A percentile compares a stretch with the other conserved stretches of the same genome.
These are phyloP conservation scores for Brachylomia viminalis DNA, from an alignment of 2,888 invertebrate genomes.

Conservation along the genomic window DNA sequence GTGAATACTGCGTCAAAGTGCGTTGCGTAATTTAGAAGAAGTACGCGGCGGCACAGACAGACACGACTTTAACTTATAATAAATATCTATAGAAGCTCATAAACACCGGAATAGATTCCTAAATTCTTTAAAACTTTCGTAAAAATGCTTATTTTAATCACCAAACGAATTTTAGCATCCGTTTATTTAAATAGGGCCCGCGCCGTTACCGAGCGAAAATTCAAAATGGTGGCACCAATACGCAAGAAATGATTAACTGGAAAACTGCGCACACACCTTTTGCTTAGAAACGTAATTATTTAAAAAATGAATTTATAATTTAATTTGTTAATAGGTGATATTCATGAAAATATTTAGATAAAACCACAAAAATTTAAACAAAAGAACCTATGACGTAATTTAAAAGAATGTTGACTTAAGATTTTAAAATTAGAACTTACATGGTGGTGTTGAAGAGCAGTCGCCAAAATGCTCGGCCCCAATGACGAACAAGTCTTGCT, in stretches of 20 bases:
- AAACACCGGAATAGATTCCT: background rate
- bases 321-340: background rate
- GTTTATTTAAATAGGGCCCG: slow-evolving; percentile 13
- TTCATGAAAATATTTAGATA: background rate
- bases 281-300: slow-evolving; percentile 1
- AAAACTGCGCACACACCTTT: slow-evolving; percentile 48
- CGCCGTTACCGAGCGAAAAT: slow-evolving; percentile 5
- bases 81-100: background rate
- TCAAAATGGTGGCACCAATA: slow-evolving; percentile 47
- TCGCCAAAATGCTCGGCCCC: slow-evolving; percentile 45
- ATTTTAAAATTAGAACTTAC: slow-evolving; percentile 56
- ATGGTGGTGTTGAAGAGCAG: slow-evolving; percentile 56
- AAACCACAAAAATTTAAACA: background rate
- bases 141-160: slow-evolving; percentile 1
- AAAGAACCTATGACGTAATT: slow-evolving; percentile 24
- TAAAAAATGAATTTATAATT: background rate
- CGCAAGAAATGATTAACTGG: background rate
- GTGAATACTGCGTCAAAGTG: background rate
- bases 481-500: slow-evolving; percentile 68
- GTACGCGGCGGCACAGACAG: background rate
- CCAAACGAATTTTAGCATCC: background rate
- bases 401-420: background rate
- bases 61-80: background rate
- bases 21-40: background rate
- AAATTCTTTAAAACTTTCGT: background rate